A percentile compares a stretch with the other conserved stretches of the same genome.
phyloP scores from a whole-genome alignment of 1,140 invertebrate species.

The Zaprionus vittiger region DNA sequence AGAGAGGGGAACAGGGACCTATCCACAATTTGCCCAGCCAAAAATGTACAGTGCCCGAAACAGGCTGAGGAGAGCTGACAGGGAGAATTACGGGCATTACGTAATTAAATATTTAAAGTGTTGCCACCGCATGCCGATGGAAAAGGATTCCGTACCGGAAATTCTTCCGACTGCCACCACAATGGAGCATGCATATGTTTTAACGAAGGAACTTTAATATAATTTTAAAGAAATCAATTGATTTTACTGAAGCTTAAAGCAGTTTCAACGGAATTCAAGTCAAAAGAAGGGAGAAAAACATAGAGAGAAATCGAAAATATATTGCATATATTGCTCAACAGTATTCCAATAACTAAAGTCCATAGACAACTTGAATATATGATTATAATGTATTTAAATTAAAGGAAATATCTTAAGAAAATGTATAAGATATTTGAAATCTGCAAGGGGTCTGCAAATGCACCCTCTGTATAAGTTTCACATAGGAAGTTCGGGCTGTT shows the following conservation, averaged over 20 bases:
- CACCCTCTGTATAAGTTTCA: neutral
- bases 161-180: conserved; percentile 16
- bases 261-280: neutral
- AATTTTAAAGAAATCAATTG: conserved; percentile 4
- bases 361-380: neutral
- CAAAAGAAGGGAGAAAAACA: neutral
- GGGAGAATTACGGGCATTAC: conserved; percentile 63
- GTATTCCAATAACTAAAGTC: no score
- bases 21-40: conserved; percentile 60
- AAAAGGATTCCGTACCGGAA: conserved; percentile 35
- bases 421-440: neutral
- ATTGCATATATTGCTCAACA: neutral
- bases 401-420: neutral
- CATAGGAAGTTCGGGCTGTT: neutral
- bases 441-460: neutral
- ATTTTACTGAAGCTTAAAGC: neutral
- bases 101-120: conserved; percentile 79
- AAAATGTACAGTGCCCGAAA: conserved; percentile 35
- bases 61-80: conserved; percentile 29
- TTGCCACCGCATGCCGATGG: conserved; percentile 38
- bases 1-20: neutral
- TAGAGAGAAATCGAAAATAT: neutral
- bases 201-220: conserved; percentile 14
- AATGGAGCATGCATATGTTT: neutral
- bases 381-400: no score